Evolutionary conservation across 2,113 vertebrate species (phyloP), one percentile per base, ranked within the genome.

Genomic region (Myrmecobius fasciatus): DNA sequence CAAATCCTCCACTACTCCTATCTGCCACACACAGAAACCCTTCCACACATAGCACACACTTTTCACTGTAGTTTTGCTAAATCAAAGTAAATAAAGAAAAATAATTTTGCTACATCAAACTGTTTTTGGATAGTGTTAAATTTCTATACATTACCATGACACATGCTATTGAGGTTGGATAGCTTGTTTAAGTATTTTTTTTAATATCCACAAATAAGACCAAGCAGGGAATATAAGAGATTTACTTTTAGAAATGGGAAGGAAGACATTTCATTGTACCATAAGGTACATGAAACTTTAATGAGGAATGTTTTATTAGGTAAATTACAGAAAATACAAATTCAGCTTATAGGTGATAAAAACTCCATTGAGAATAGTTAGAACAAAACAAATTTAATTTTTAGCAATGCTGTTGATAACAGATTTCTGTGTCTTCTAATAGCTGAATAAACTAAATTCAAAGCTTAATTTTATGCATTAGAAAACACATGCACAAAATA

Each of bases 331-430:
- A 60, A 5, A 91, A 90, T 4, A 96, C 25, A 96, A 90, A 93
- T 96, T 93, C 56, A 91, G n/a, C 92, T 96, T 93, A 91, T 91
- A 92, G 60, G 28, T 96, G 52, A 96, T 95, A 94, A 97, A 96
- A 36, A 92, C 14, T 52, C 36, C 53, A 52, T 46, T 90, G 54
- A 97, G 53, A 98, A 91, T 95, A 97, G 31, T 26, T 95, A 47
- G 48, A 95, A 89, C 0, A 97, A 97, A 96, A 92, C 7, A 96
- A 11, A 95, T 95, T 95, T 96, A 67, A 75, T 95, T 94, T n/a
- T 53, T 91, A 48, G 91, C 43, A 52, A 52, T 94, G 52, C 46
- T 94, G 36, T 46, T 96, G 43, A 46, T 92, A 95, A 94, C 14
- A 97, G 83, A 96, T 96, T 97, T 96, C 89, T 95, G 31, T 5